Evolutionary conservation across 2,888 invertebrate species (phyloP).

Genomic region (Dolichopus griseipennis): DNA sequence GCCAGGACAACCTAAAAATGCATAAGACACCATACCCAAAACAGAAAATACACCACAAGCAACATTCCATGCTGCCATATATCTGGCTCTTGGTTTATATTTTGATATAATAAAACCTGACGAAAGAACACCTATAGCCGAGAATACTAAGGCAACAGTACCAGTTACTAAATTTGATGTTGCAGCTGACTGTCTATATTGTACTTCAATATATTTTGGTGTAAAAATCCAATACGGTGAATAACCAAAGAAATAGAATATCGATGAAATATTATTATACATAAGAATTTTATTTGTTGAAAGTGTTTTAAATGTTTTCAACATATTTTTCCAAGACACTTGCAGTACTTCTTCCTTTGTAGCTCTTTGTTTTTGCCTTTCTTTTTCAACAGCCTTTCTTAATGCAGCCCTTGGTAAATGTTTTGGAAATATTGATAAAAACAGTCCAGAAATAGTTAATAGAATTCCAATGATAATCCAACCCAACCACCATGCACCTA

Average conservation of each 20-base stretch:
- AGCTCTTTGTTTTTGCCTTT: slow-evolving; percentile 27
- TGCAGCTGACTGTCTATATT: slow-evolving; percentile 67
- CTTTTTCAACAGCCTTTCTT: slow-evolving; percentile 44
- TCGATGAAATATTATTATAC: slow-evolving; percentile 63
- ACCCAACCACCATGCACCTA: slow-evolving; percentile 78
- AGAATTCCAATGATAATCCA: slow-evolving; percentile 58
- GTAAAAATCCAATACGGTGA: slow-evolving; percentile 72
- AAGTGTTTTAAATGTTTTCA: slow-evolving; percentile 54
- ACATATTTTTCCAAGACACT: slow-evolving; percentile 52
- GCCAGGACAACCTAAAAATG: slow-evolving; percentile 57
- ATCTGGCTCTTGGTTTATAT: slow-evolving; percentile 56
- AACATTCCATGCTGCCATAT: slow-evolving; percentile 61
- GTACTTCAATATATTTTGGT: slow-evolving; percentile 75
- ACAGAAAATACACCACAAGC: slow-evolving; percentile 55
- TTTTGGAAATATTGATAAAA: slow-evolving; percentile 60
- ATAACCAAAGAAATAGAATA: slow-evolving; percentile 63
- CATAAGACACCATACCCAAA: slow-evolving; percentile 54
- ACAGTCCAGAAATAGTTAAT: slow-evolving; percentile 50
- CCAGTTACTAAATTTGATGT: slow-evolving; percentile 67
- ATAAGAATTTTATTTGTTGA: slow-evolving; percentile 58
- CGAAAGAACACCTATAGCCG: slow-evolving; percentile 58
- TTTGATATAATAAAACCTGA: slow-evolving; percentile 58
- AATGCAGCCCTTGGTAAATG: slow-evolving; percentile 57
- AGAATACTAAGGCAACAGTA: slow-evolving; percentile 59
- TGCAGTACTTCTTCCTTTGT: slow-evolving; percentile 31